phyloP scores from a whole-genome alignment of 2,888 invertebrate species.

The Leptopilina myrica region DNA sequence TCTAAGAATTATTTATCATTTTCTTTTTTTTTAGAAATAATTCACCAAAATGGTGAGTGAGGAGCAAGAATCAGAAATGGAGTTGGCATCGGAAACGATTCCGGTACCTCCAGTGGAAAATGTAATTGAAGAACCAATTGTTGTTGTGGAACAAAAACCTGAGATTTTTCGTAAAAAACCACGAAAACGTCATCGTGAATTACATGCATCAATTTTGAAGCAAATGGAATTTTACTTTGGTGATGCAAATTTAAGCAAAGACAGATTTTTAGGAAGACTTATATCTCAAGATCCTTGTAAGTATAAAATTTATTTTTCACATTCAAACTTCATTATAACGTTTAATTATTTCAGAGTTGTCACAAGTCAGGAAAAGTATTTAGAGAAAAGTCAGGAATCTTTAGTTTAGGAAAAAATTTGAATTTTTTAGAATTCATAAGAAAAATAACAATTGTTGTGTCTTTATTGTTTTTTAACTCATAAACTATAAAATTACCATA shows the following conservation, averaged over 20 bases:
- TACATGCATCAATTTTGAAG: slow-evolving; percentile 84
- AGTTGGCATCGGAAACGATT: slow-evolving; percentile 70
- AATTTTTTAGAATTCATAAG: no score
- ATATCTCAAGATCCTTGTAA: slow-evolving; percentile 84
- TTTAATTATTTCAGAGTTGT: no score
- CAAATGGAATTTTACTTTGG: slow-evolving; percentile 99
- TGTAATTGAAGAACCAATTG: slow-evolving; percentile 41
- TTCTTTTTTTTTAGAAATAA: not conserved
- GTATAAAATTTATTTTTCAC: slow-evolving; percentile 58
- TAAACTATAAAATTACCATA: no score
- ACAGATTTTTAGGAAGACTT: slow-evolving; percentile 87
- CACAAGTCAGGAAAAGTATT: no score
- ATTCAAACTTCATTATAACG: no score
- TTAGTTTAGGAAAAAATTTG: no score
- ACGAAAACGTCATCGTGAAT: slow-evolving; percentile 86
- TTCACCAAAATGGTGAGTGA: slow-evolving; percentile 69
- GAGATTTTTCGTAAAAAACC: slow-evolving; percentile 77
- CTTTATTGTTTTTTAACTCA: no score
- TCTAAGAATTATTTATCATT: not conserved
- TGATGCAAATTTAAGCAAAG: slow-evolving; percentile 94
- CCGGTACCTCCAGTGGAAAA: slow-evolving; percentile 66
- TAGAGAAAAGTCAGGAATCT: no score
- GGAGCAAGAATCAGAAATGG: slow-evolving; percentile 70
- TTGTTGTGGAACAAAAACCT: slow-evolving; percentile 29
- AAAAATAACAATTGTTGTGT: no score